These are phyloP conservation scores for Brachyrhaphis roseni DNA, from an alignment of 2,797 vertebrate genomes.

Conservation along the genomic window DNA sequence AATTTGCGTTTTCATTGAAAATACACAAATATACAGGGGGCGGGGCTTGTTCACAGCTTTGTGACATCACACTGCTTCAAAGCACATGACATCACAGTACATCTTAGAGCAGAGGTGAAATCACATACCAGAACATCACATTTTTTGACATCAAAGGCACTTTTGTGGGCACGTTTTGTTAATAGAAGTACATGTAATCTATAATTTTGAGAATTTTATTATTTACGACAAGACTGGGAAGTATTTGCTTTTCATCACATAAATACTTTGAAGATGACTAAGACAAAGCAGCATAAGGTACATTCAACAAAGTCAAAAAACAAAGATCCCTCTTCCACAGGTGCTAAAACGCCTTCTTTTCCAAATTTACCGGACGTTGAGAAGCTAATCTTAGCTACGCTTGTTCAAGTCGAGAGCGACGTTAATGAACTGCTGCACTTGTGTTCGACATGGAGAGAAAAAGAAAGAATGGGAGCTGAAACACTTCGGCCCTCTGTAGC, in stretches of 20 bases:
- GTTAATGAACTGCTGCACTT: neutral
- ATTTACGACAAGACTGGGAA: too few relatives aligned
- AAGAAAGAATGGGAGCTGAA: neutral
- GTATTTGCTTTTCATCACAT: neutral
- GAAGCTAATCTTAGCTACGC: neutral
- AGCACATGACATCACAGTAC: neutral
- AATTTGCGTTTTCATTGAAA: neutral
- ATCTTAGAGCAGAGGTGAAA: neutral
- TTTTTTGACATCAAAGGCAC: neutral
- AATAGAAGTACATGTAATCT: neutral
- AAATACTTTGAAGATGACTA: neutral
- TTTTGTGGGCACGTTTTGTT: neutral
- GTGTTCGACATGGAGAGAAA: neutral
- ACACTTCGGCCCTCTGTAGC: fast-evolving
- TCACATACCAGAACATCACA: neutral
- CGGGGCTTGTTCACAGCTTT: neutral
- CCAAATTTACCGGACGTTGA: neutral
- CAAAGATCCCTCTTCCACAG: neutral
- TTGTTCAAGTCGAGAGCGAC: neutral
- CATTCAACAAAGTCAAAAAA: neutral
- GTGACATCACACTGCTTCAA: neutral
- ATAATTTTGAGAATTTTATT: neutral
- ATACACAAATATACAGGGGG: neutral
- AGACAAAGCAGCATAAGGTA: neutral
- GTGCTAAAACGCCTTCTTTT: neutral